phyloP scores from a whole-genome alignment of 2,797 vertebrate species.

The Falco rusticolus region DNA sequence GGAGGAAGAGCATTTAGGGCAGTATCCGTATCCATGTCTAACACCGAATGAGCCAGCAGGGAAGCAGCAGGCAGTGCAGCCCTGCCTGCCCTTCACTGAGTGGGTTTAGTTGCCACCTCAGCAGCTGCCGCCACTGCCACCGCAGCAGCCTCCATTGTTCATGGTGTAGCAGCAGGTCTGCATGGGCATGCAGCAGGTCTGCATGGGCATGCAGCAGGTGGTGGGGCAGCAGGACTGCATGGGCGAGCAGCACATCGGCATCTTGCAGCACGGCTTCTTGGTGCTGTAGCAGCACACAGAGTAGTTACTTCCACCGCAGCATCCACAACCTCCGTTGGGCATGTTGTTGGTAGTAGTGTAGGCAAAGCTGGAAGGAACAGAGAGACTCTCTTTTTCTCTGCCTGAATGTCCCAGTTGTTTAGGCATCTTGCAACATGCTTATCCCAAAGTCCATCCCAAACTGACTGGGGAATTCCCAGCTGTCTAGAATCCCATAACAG shows the following conservation, averaged over 20 bases:
- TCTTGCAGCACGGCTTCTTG: neutral
- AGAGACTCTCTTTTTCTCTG: neutral
- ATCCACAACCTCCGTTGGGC: neutral
- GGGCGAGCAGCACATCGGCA: neutral
- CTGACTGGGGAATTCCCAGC: neutral
- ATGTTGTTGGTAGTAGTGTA: neutral
- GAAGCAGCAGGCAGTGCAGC: neutral
- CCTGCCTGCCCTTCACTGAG: neutral
- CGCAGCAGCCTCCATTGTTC: neutral
- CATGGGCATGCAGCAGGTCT: neutral
- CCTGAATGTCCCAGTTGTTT: neutral
- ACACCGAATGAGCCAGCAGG: neutral
- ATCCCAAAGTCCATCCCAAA: neutral
- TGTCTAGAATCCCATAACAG: neutral
- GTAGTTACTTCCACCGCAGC: neutral
- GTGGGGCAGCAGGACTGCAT: neutral
- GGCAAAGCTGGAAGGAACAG: constrained; percentile 15
- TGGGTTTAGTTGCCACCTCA: neutral
- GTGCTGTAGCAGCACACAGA: neutral
- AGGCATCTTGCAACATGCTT: neutral
- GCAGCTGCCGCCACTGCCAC: neutral
- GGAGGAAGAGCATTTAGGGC: rapidly evolving
- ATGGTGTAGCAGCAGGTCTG: constrained; percentile 23
- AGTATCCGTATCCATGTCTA: neutral
- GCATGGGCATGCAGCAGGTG: neutral